A percentile compares a stretch with the other conserved stretches of the same genome.
These are phyloP conservation scores for Drosophila hydei DNA, from an alignment of 1,140 invertebrate species.

Conservation along the genomic window DNA sequence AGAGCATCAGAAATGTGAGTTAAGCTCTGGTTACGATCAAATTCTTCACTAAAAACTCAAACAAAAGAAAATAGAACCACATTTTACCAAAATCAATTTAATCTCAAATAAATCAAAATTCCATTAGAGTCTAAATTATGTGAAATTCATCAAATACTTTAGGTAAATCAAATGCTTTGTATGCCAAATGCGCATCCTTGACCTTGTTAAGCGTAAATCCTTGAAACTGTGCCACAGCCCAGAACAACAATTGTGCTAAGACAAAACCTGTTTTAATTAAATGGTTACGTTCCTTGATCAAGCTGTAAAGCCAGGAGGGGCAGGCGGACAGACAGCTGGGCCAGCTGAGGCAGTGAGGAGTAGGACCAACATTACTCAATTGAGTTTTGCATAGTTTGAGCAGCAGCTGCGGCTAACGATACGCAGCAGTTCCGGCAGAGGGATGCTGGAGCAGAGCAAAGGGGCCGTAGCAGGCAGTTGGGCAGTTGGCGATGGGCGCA, in stretches of 20 bases:
- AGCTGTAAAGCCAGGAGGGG: no score
- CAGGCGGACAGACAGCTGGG: not conserved
- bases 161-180: no score
- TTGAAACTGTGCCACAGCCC: not conserved
- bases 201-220: constrained; percentile 5
- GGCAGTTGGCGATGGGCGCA: not conserved
- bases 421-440: constrained; percentile 24
- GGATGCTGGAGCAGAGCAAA: not conserved
- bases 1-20: no score
- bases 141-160: not conserved
- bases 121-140: no score
- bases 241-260: not conserved
- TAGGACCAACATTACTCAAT: constrained; percentile 45
- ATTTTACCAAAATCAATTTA: no score
- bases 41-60: not conserved
- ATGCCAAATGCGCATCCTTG: constrained; percentile 4
- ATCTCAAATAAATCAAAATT: no score
- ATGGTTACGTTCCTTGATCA: constrained; percentile 48
- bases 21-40: no score
- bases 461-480: not conserved
- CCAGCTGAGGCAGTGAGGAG: not conserved
- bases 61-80: not conserved
- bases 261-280: constrained; percentile 61
- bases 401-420: constrained; percentile 51
- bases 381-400: constrained; percentile 65